Evolutionary conservation across 2,888 invertebrate genomes (phyloP).

Genomic region (Conchocele bisecta): DNA sequence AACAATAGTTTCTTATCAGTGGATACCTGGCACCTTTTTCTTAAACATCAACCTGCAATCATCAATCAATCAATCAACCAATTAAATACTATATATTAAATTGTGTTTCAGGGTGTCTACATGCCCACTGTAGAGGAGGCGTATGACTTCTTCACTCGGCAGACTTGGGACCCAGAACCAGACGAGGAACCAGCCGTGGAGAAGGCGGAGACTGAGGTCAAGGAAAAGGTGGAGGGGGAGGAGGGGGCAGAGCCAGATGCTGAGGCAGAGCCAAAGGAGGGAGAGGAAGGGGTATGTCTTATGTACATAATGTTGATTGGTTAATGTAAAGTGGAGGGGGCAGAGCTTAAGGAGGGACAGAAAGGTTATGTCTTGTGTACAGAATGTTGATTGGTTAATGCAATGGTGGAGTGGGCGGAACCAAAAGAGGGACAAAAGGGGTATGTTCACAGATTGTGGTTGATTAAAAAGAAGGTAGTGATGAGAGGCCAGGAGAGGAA

Average conservation of each 20-base stretch:
- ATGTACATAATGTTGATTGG: too few species aligned
- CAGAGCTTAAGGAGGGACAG: slow-evolving; percentile 53
- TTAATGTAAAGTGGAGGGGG: slow-evolving; percentile 35
- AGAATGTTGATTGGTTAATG: too few species aligned
- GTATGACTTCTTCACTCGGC: slow-evolving; percentile 83
- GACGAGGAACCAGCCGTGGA: slow-evolving; percentile 64
- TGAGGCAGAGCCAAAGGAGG: slow-evolving; percentile 57
- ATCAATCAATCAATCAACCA: too few species aligned
- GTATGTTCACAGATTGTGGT: too few species aligned
- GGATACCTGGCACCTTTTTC: neutral
- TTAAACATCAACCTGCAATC: neutral
- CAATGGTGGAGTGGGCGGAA: too few species aligned
- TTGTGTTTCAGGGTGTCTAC: slow-evolving; percentile 54
- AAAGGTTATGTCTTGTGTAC: too few species aligned
- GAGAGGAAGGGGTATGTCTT: too few species aligned
- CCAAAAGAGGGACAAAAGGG: too few species aligned
- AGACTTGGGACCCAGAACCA: slow-evolving; percentile 80
- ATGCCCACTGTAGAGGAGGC: slow-evolving; percentile 80
- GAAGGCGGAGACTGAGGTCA: slow-evolving; percentile 62
- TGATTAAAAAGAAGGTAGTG: too few species aligned
- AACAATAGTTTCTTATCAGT: neutral
- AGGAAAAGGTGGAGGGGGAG: slow-evolving; percentile 57
- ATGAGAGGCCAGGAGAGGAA: too few species aligned
- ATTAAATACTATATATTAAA: neutral
- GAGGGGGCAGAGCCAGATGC: slow-evolving; percentile 56